phyloP scores from a whole-genome alignment of 2,888 invertebrate genomes.

The Lydus trimaculatus region DNA sequence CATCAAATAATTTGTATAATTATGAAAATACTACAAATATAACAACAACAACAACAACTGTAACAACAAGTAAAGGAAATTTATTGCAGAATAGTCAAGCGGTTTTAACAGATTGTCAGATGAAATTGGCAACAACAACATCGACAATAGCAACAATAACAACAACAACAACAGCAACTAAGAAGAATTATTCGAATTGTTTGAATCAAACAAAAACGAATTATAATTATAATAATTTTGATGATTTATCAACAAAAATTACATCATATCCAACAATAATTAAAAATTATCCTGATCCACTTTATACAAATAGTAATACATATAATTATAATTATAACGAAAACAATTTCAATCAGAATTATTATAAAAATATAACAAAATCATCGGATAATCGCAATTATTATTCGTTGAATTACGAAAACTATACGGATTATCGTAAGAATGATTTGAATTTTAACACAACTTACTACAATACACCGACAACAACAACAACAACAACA shows the following conservation, averaged over 20 bases:
- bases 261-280: conserved; percentile 31
- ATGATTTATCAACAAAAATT: conserved; percentile 24
- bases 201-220: conserved; percentile 14
- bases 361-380: conserved; percentile 40
- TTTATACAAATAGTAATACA: conserved; percentile 52
- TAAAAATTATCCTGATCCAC: conserved; percentile 49
- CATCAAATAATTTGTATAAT: conserved; percentile 49
- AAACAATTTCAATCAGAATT: conserved; percentile 46
- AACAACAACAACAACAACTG: conserved; percentile 18
- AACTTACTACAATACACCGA: background rate
- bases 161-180: conserved; percentile 22
- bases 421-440: conserved; percentile 43
- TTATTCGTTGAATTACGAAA: conserved; percentile 52
- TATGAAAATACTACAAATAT: background rate
- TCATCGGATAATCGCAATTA: conserved; percentile 41
- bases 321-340: conserved; percentile 50
- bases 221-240: conserved; percentile 20
- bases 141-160: conserved; percentile 8
- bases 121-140: conserved; percentile 12
- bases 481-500: background rate
- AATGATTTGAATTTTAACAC: conserved; percentile 24
- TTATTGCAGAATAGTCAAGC: background rate
- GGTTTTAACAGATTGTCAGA: background rate
- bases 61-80: conserved; percentile 15
- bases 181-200: conserved; percentile 47